Evolutionary conservation across 2,888 invertebrate genomes (phyloP).

Genomic region (Platynereis dumerilii): DNA sequence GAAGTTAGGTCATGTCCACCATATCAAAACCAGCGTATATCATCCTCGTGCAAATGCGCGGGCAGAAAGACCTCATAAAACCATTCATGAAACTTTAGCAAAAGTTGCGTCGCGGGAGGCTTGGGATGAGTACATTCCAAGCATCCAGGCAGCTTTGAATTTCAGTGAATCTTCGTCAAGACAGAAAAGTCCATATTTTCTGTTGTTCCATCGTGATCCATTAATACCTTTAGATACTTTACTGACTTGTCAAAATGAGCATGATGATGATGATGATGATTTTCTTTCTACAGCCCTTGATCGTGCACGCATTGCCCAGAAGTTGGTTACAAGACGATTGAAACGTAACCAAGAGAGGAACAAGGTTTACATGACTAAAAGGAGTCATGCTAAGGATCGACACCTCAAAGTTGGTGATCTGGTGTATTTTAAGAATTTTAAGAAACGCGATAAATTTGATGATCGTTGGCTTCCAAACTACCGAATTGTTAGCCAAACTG

Average conservation of each 20-base stretch:
- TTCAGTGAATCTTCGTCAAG: neutral
- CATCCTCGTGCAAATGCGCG: neutral
- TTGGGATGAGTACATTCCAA: neutral
- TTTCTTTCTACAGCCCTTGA: neutral
- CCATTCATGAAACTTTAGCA: neutral
- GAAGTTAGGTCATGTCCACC: neutral
- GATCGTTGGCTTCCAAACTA: neutral
- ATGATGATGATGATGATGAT: neutral
- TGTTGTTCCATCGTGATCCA: slow-evolving; percentile 1
- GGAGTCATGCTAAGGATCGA: neutral
- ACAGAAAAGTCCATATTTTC: neutral
- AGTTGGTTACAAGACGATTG: neutral
- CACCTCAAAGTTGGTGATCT: neutral
- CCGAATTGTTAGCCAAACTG: neutral
- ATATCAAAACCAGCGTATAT: neutral
- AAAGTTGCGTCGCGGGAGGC: neutral
- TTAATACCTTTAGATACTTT: neutral
- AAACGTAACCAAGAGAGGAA: neutral
- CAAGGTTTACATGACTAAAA: neutral
- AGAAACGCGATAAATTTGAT: neutral
- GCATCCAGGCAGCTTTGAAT: neutral
- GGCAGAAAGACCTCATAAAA: neutral
- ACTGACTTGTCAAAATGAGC: neutral
- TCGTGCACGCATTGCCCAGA: neutral
- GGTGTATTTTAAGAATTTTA: neutral